Evolutionary conservation across 1,140 invertebrate species (phyloP).

Genomic region (Homalodisca vitripennis): DNA sequence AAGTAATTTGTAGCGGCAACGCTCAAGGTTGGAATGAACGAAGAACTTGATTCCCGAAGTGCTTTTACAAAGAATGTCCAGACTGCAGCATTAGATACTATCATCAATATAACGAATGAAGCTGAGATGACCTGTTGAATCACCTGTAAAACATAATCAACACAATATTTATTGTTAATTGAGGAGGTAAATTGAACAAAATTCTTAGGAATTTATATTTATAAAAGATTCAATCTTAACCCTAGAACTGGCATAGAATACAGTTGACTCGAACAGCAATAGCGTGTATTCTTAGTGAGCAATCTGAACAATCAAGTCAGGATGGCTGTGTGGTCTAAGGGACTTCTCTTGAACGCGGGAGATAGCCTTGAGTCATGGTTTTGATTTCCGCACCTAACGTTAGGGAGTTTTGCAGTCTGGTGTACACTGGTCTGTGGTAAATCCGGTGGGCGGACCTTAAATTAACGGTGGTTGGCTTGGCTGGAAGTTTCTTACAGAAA

Average conservation of each 20-base stretch:
- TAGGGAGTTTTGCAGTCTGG: no score
- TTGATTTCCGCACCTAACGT: no score
- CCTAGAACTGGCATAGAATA: background rate
- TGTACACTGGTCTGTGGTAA: no score
- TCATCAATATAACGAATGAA: constrained; percentile 48
- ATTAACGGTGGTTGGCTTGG: no score
- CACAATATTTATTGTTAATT: background rate
- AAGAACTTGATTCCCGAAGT: constrained; percentile 54
- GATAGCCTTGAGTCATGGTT: no score
- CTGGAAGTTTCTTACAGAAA: no score
- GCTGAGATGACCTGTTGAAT: background rate
- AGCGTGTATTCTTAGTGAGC: background rate
- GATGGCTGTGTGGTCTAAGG: background rate
- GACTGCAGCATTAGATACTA: constrained; percentile 57
- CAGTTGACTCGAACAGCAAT: background rate
- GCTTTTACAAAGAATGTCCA: constrained; percentile 61
- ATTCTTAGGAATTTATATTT: background rate
- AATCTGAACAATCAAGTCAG: background rate
- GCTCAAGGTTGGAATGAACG: constrained; percentile 58
- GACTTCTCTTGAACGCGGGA: no score
- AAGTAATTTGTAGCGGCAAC: constrained; percentile 62
- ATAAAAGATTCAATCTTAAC: background rate
- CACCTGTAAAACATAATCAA: background rate
- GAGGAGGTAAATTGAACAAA: background rate
- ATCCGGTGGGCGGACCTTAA: no score